Base-by-base conservation (phyloP, 2,888 invertebrate species). In the Ypsolopha scabrella region DNA sequence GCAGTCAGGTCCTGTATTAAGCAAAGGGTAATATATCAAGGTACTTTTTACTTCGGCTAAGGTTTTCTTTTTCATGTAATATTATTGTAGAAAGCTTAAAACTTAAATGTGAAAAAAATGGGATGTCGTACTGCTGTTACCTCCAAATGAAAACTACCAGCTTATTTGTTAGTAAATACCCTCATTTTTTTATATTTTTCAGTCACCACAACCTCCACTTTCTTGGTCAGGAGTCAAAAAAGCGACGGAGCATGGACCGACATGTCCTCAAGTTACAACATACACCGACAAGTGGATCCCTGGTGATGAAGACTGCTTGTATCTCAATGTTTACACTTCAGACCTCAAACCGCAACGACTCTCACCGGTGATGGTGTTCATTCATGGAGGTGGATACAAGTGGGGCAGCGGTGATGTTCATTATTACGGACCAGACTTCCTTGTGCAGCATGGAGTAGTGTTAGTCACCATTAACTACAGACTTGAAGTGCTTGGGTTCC, bases 391-490 rank as follows among this genome's bases (percentile, higher is more conserved):
- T 6, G 80, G 77, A n/a, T 87, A 75, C 54, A 69, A 75, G 1
- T 72, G 74, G 53, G 87, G 87, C 11, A 77, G 79, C 1, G 82
- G 81, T 11, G 77, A 88, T 57, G 76, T 72, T 0, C 76, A 80
- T 36, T 60, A 78, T 6, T 88, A 86, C 53, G 89, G 89, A 0
- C 88, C 89, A 1, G 87, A 88, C 54, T 88, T 86, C 56, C 62
- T 89, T 10, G 80, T 89, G 8, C 69, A 76, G 6, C 82, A 88
- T 60, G 77, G 81, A 54, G 74, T 89, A 0, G 67, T 90, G 1
- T 59, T 89, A 13, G 88, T 90, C 0, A 89, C 90, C 0, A 63
- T 89, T 1, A 89, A 89, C 60, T 89, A 88, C 57, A 73, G 89
- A 55, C 60, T 80, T 2, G 89, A 87, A 1, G 77, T 82, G 0